Conservation (phyloP, 2,888 invertebrate species). For the Bellardia pandia region DNA sequence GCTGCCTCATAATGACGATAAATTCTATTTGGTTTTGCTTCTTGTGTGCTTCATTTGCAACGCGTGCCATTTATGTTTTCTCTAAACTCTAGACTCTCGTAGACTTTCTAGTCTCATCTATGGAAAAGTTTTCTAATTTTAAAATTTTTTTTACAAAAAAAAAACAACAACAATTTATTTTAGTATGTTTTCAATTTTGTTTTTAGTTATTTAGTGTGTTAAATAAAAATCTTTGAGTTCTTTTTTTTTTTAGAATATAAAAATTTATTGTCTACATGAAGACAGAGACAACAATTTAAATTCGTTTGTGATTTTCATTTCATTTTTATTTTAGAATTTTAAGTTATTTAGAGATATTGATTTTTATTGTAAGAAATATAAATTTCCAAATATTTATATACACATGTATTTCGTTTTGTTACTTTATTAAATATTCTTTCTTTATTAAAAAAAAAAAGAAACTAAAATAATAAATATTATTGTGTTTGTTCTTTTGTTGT, state of each 20-base stretch:
- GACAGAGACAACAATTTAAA: not conserved
- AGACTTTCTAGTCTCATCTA: no score
- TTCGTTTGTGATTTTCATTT: not conserved
- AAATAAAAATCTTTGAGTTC: not conserved
- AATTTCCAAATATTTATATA: not conserved
- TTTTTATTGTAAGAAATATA: not conserved
- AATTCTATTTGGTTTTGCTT: not conserved
- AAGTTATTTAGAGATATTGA: not conserved
- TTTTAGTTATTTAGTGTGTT: no score
- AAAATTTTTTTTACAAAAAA: not conserved
- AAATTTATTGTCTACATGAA: not conserved
- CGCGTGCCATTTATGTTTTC: constrained; percentile 63
- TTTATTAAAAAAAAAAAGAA: constrained; percentile 11
- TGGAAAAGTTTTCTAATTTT: constrained; percentile 47
- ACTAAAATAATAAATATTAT: not conserved
- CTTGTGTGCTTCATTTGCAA: constrained; percentile 32
- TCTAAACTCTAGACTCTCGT: not conserved
- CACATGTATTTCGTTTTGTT: not conserved
- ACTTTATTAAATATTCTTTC: not conserved
- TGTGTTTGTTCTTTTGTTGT: constrained; percentile 12
- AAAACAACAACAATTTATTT: not conserved
- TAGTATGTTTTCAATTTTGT: constrained; percentile 13
- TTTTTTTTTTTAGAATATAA: not conserved
- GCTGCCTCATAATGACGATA: not conserved
- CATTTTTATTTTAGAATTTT: not conserved